Percentiles rank a stretch among this genome's conserved stretches.
Evolutionary conservation across 1,140 invertebrate species (phyloP).

Genomic region (Araneus ventricosus): DNA sequence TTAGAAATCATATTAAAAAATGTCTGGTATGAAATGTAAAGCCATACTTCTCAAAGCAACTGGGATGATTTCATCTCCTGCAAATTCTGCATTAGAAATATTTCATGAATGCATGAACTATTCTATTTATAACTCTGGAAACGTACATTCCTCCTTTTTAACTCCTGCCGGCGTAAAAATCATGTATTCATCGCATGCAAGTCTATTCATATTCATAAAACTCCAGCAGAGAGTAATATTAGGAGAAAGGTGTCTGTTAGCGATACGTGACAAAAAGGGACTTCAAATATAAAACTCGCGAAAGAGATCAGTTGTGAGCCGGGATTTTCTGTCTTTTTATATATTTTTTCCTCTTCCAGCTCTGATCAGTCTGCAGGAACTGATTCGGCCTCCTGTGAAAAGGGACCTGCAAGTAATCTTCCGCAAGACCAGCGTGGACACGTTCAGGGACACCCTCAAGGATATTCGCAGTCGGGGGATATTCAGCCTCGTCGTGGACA

Average conservation of each 20-base stretch:
- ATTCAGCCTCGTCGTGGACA: conserved; percentile 91
- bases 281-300: not conserved
- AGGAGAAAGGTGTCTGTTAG: not conserved
- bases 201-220: not conserved
- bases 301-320: not conserved
- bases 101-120: too few relatives aligned
- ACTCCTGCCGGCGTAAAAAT: not conserved
- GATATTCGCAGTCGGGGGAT: conserved; percentile 91
- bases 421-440: conserved; percentile 86
- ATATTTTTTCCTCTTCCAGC: conserved; percentile 83
- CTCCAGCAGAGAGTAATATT: not conserved
- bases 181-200: too few relatives aligned
- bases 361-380: conserved; percentile 91
- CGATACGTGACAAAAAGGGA: not conserved
- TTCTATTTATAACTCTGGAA: not conserved
- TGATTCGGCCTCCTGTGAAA: conserved; percentile 86
- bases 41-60: too few relatives aligned
- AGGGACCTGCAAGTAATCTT: conserved; percentile 88
- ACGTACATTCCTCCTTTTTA: not conserved
- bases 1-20: too few relatives aligned
- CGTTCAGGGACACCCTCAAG: conserved; percentile 88
- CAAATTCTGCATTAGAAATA: too few relatives aligned
- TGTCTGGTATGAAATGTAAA: too few relatives aligned
- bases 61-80: too few relatives aligned
- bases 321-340: not conserved